phyloP scores from a whole-genome alignment of 2,113 vertebrate genomes.

The Gallinago jamesoni region DNA sequence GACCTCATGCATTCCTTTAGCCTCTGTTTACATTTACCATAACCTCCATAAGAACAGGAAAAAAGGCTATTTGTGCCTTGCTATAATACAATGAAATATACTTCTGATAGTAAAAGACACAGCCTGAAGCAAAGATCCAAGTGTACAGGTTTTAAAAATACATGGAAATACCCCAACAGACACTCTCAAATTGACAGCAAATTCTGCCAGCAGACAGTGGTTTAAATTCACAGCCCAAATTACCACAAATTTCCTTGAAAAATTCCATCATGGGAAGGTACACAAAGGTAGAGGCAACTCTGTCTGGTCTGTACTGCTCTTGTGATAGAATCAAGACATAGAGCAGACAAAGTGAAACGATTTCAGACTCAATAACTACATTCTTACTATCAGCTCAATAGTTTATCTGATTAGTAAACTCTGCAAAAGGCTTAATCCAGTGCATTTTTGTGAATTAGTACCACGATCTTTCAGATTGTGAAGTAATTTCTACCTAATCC shows the following conservation, averaged over 20 bases:
- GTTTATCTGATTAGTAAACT: not conserved
- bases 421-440: not conserved
- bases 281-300: not conserved
- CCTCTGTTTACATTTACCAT: not conserved
- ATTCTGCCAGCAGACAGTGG: constrained; percentile 2
- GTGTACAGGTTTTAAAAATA: not conserved
- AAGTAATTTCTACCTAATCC: not conserved
- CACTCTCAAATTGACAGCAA: not conserved
- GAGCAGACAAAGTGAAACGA: not conserved
- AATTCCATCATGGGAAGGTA: not conserved
- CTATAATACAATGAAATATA: not conserved
- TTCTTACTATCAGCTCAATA: not conserved
- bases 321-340: not conserved
- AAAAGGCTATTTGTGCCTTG: not conserved
- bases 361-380: not conserved
- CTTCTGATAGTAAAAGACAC: not conserved
- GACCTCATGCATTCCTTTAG: not conserved
- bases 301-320: not conserved
- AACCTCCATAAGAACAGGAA: not conserved
- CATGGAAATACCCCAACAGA: not conserved
- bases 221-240: not conserved
- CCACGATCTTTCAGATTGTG: not conserved
- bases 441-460: not conserved
- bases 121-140: not conserved
- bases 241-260: not conserved